Conservation (phyloP, 1,140 invertebrate genomes). For the Anagrus nilaparvatae region DNA sequence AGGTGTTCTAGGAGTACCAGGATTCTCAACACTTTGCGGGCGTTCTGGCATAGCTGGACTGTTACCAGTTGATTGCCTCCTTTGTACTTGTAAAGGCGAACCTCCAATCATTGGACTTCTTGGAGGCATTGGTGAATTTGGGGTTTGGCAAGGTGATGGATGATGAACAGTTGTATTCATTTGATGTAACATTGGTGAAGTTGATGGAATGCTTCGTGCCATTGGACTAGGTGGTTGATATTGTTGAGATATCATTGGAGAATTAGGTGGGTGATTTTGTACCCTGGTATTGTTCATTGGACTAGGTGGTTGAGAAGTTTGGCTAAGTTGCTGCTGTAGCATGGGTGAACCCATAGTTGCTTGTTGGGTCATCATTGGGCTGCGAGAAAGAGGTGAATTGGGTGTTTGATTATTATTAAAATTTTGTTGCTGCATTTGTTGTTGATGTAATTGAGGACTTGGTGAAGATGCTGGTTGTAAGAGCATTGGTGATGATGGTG, state of each 20-base stretch:
- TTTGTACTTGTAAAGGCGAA: conserved; percentile 46
- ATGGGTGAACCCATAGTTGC: conserved; percentile 45
- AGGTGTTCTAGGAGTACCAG: conserved; percentile 43
- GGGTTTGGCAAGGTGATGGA: conserved; percentile 33
- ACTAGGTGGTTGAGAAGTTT: conserved; percentile 37
- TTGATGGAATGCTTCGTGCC: conserved; percentile 34
- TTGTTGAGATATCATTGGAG: conserved; percentile 33
- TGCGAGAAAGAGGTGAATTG: conserved; percentile 54
- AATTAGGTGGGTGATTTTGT: conserved; percentile 32
- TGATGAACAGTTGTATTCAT: conserved; percentile 33
- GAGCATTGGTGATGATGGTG: conserved; percentile 45
- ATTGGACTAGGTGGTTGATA: conserved; percentile 44
- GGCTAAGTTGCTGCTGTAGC: conserved; percentile 40
- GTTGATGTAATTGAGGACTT: conserved; percentile 44
- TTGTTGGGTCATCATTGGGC: conserved; percentile 50
- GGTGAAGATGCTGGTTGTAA: conserved; percentile 45
- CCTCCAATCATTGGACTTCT: conserved; percentile 43
- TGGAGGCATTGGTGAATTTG: conserved; percentile 45
- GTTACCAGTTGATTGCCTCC: conserved; percentile 44
- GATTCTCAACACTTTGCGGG: conserved; percentile 49
- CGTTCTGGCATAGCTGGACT: conserved; percentile 48
- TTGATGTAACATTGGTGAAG: conserved; percentile 39
- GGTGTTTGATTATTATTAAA: conserved; percentile 48
- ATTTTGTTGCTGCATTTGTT: conserved; percentile 44
- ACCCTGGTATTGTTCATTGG: conserved; percentile 35